These are phyloP conservation scores for Mantis religiosa DNA, from an alignment of 2,888 invertebrate species.

Conservation along the genomic window DNA sequence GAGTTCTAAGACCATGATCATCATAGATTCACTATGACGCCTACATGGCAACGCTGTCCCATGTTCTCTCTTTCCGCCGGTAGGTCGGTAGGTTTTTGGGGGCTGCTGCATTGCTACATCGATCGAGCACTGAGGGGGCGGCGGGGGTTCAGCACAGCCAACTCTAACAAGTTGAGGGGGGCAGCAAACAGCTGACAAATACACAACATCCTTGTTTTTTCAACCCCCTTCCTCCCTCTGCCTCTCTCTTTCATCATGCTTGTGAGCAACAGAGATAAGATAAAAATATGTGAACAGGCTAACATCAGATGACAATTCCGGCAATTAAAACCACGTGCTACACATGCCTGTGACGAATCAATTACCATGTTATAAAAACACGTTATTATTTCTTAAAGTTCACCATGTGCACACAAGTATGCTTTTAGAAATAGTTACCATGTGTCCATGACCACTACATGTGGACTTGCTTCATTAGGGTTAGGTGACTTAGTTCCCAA, in stretches of 20 bases:
- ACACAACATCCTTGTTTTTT: background rate
- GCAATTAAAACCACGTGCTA: background rate
- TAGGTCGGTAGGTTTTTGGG: conserved; percentile 18
- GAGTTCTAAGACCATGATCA: too few relatives aligned
- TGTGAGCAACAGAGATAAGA: too few relatives aligned
- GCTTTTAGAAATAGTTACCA: too few relatives aligned
- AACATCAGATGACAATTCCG: background rate
- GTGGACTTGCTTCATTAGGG: too few relatives aligned
- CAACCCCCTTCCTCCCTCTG: background rate
- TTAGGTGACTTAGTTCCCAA: too few relatives aligned
- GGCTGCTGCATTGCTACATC: conserved; percentile 25
- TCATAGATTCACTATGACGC: background rate
- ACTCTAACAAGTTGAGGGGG: background rate
- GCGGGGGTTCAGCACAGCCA: background rate
- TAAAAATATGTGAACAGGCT: background rate
- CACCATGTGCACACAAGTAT: too few relatives aligned
- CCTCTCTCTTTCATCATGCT: too few relatives aligned
- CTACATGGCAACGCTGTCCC: conserved; percentile 21
- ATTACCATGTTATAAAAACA: background rate
- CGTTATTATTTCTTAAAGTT: too few relatives aligned
- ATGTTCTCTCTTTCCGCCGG: background rate
- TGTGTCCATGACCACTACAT: too few relatives aligned
- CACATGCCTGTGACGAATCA: background rate
- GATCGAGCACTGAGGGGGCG: conserved; percentile 13
- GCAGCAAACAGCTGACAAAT: background rate